Percentiles rank a stretch among this genome's conserved stretches.
phyloP scores from a whole-genome alignment of 2,888 invertebrate species.

The Nebria salina region DNA sequence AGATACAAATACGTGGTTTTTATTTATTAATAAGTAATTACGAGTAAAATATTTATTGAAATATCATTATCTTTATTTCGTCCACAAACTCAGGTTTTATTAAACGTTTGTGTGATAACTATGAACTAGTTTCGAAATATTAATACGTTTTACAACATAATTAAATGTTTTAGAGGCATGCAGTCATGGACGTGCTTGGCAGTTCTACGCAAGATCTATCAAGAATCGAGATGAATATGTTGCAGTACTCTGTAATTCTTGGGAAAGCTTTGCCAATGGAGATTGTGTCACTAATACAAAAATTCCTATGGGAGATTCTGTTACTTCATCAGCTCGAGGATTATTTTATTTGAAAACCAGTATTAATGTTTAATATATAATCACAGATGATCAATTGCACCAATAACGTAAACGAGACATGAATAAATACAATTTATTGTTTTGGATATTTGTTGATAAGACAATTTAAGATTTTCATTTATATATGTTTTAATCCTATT shows the following conservation, averaged over 20 bases:
- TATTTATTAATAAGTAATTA: background rate
- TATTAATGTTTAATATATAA: background rate
- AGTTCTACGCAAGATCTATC: conserved; percentile 74
- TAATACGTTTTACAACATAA: background rate
- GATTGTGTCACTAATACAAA: conserved; percentile 56
- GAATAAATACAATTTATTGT: too few species aligned
- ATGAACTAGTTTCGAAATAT: too few species aligned
- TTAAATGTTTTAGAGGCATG: conserved; percentile 67
- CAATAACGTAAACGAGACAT: too few species aligned
- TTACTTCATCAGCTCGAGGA: conserved; percentile 62
- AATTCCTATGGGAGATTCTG: conserved; percentile 68
- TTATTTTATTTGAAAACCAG: conserved; percentile 65
- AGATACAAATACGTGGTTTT: too few species aligned
- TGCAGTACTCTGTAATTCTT: conserved; percentile 67
- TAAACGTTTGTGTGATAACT: too few species aligned
- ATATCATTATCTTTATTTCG: background rate
- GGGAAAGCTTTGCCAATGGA: conserved; percentile 63
- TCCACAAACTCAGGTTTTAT: too few species aligned
- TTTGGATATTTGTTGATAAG: too few species aligned
- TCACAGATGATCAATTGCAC: background rate
- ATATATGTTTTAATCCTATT: too few species aligned
- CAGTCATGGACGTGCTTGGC: conserved; percentile 74
- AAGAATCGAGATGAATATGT: conserved; percentile 65
- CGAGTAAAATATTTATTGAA: background rate
- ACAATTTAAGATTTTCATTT: too few species aligned